Evolutionary conservation across 2,888 invertebrate genomes (phyloP).

Genomic region (Drosophila lutescens): DNA sequence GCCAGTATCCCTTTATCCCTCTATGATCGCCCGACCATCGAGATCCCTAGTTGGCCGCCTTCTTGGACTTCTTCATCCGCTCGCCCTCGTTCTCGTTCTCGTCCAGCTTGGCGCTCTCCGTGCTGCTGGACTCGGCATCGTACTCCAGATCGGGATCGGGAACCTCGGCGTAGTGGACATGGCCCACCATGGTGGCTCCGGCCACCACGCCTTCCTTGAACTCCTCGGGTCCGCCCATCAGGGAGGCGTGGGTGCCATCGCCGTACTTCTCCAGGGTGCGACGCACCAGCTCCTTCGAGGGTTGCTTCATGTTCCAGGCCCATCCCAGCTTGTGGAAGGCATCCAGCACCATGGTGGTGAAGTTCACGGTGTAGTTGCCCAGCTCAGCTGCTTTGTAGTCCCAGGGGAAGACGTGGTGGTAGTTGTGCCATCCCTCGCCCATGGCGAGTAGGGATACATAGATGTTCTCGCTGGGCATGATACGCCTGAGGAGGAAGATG

Average conservation of each 20-base stretch:
- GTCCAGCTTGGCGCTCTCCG: slow-evolving; percentile 81
- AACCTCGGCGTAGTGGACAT: slow-evolving; percentile 79
- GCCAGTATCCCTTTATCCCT: slow-evolving; percentile 8
- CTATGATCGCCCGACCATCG: background rate
- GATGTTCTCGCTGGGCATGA: slow-evolving; percentile 92
- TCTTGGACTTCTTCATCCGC: slow-evolving; percentile 70
- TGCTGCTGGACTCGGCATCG: slow-evolving; percentile 82
- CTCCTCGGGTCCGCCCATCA: slow-evolving; percentile 20
- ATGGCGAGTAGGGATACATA: slow-evolving; percentile 89
- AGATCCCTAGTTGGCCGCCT: slow-evolving; percentile 40
- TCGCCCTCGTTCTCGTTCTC: slow-evolving; percentile 80
- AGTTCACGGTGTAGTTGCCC: slow-evolving; percentile 88
- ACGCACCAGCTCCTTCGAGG: slow-evolving; percentile 86
- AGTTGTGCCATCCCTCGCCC: slow-evolving; percentile 97
- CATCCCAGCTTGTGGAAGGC: slow-evolving; percentile 89
- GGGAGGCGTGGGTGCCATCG: slow-evolving; percentile 81
- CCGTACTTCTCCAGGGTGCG: slow-evolving; percentile 86
- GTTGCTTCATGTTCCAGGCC: slow-evolving; percentile 91
- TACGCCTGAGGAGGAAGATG: slow-evolving; percentile 85
- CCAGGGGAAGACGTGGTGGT: slow-evolving; percentile 96
- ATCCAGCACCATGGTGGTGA: slow-evolving; percentile 89
- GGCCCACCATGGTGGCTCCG: slow-evolving; percentile 59
- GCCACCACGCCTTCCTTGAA: slow-evolving; percentile 19
- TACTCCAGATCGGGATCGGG: slow-evolving; percentile 82
- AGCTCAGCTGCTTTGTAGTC: slow-evolving; percentile 96